Evolutionary conservation across 2,888 invertebrate species (phyloP).

Genomic region (Troides helena): DNA sequence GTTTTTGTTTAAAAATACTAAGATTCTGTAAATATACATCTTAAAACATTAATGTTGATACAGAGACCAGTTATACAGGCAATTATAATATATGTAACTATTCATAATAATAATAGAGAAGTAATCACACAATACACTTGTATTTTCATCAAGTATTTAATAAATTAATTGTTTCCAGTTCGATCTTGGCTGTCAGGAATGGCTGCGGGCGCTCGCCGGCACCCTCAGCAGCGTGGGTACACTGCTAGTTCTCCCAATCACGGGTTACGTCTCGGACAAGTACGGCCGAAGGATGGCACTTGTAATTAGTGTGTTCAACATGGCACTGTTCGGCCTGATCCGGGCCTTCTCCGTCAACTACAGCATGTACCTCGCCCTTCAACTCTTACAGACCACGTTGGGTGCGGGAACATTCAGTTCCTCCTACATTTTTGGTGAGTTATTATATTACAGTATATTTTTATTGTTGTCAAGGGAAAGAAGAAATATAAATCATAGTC

Average conservation of each 20-base stretch:
- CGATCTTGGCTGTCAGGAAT: conserved; percentile 82
- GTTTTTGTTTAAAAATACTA: too few relatives aligned
- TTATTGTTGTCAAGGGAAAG: too few relatives aligned
- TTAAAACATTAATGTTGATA: too few relatives aligned
- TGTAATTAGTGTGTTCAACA: conserved; percentile 61
- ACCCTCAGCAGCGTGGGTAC: conserved; percentile 86
- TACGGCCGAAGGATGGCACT: conserved; percentile 77
- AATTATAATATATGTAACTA: too few relatives aligned
- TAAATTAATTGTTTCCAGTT: conserved; percentile 70
- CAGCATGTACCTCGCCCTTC: conserved; percentile 62
- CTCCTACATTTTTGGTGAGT: conserved; percentile 49
- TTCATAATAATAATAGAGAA: too few relatives aligned
- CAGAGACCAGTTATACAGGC: too few relatives aligned
- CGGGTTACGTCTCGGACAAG: conserved; percentile 85
- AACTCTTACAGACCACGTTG: conserved; percentile 64
- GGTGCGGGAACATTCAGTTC: conserved; percentile 68
- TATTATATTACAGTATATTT: too few relatives aligned
- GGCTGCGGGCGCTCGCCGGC: conserved; percentile 86
- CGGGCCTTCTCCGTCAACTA: conserved; percentile 77
- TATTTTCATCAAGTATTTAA: neutral
- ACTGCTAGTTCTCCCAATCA: conserved; percentile 83
- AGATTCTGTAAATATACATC: too few relatives aligned
- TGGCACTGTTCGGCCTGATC: conserved; percentile 53
- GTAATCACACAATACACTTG: neutral
- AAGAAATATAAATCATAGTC: too few relatives aligned